phyloP scores from a whole-genome alignment of 2,797 vertebrate genomes.

The Gadopsis bispinosus region DNA sequence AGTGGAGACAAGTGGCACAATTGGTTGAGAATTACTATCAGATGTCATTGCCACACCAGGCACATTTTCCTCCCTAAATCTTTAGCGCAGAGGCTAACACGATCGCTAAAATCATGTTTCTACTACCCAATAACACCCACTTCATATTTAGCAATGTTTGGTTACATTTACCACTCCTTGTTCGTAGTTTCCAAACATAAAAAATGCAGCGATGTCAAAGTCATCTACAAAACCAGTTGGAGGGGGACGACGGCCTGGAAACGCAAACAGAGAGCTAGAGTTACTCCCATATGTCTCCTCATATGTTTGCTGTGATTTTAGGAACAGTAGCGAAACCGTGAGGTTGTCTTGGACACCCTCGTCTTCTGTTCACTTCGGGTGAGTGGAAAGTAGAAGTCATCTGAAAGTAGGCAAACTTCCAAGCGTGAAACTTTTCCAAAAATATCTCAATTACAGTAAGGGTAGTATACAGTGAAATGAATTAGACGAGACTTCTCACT shows the following conservation, averaged over 20 bases:
- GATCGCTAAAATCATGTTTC: constrained; percentile 49
- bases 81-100: constrained; percentile 28
- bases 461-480: constrained; percentile 25
- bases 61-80: constrained; percentile 32
- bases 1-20: background rate
- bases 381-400: constrained; percentile 48
- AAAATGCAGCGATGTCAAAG: constrained; percentile 47
- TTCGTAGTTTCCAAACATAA: constrained; percentile 61
- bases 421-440: constrained; percentile 39
- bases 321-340: constrained; percentile 31
- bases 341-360: constrained; percentile 41
- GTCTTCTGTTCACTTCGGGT: constrained; percentile 23
- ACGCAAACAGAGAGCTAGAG: constrained; percentile 48
- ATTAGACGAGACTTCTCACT: constrained; percentile 48
- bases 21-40: constrained; percentile 40
- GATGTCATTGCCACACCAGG: too few relatives aligned
- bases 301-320: constrained; percentile 27
- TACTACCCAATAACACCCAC: constrained; percentile 24
- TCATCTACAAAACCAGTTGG: constrained; percentile 27
- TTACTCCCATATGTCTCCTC: constrained; percentile 33
- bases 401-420: constrained; percentile 36
- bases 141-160: constrained; percentile 53
- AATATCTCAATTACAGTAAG: constrained; percentile 42
- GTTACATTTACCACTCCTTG: constrained; percentile 37
- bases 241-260: constrained; percentile 8